Evolutionary conservation across 37 sponge, comb jelly and placozoan genomes (phyloP).

Genomic region (Hexactinellida sp.): DNA sequence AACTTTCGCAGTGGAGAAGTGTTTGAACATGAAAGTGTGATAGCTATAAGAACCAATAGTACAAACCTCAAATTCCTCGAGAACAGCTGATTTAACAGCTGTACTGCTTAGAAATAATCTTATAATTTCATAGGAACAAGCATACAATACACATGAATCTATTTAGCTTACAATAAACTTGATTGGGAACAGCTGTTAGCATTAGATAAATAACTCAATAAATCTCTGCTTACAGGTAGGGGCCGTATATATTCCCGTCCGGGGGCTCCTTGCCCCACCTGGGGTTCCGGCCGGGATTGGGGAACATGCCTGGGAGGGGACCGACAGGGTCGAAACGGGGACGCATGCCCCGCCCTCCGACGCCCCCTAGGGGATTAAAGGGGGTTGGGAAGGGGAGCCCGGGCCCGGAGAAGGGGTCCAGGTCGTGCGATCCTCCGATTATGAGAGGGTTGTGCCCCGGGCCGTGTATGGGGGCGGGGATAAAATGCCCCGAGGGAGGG

Average conservation of each 20-base stretch:
- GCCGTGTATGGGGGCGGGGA: not conserved
- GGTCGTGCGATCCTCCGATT: not conserved
- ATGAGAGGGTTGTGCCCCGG: constrained; percentile 1
- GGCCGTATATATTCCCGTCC: not conserved
- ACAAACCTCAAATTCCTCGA: no score
- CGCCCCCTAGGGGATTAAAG: not conserved
- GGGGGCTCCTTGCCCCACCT: constrained; percentile 14
- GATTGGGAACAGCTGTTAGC: no score
- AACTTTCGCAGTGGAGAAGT: not conserved
- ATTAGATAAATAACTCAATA: no score
- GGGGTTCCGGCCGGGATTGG: not conserved
- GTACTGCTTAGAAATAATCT: no score
- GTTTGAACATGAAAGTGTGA: not conserved
- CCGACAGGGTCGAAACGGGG: constrained; percentile 1
- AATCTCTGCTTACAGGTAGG: constrained; percentile 10
- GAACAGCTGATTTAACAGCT: no score
- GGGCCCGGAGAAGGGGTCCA: not conserved
- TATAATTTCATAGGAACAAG: no score
- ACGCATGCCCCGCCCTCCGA: not conserved
- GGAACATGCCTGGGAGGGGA: not conserved
- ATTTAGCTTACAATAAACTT: no score
- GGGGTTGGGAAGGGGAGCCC: not conserved
- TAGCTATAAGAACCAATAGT: no score
- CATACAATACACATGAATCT: no score
- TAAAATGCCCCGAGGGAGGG: not conserved